Conservation (phyloP, 92 coral and sea anemone genomes). For the Palythoa grandiflora region DNA sequence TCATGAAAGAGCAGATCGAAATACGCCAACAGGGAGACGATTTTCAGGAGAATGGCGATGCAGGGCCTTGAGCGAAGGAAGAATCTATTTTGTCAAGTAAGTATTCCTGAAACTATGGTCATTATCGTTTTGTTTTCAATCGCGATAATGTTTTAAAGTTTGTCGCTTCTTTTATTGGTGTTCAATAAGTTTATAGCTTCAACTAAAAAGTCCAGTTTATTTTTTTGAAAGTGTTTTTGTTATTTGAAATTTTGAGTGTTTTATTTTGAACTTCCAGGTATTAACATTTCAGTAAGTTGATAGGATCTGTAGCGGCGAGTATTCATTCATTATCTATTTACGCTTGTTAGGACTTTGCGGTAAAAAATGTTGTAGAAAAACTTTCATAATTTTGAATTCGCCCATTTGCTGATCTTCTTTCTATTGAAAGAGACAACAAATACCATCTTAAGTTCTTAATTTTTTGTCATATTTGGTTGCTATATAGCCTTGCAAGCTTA, state of each 20-base stretch:
- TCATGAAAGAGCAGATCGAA: neutral
- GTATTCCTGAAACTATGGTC: neutral
- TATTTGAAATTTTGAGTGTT: neutral
- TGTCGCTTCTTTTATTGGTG: neutral
- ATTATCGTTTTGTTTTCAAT: neutral
- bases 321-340: neutral
- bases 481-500: neutral
- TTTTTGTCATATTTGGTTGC: neutral
- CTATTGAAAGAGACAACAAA: neutral
- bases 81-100: slow-evolving; percentile 47
- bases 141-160: slow-evolving; percentile 9
- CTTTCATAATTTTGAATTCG: neutral
- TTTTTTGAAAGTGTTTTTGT: neutral
- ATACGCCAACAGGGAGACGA: neutral
- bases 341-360: neutral
- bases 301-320: neutral
- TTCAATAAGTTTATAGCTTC: neutral
- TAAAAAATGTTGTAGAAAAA: neutral
- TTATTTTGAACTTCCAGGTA: neutral
- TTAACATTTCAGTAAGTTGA: neutral
- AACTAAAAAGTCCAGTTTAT: neutral
- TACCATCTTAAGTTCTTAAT: too few species aligned
- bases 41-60: slow-evolving; percentile 35
- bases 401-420: neutral
- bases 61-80: neutral